These are phyloP conservation scores for Mallateleia sp. DNA, from an alignment of 2,888 invertebrate genomes.

Conservation along the genomic window DNA sequence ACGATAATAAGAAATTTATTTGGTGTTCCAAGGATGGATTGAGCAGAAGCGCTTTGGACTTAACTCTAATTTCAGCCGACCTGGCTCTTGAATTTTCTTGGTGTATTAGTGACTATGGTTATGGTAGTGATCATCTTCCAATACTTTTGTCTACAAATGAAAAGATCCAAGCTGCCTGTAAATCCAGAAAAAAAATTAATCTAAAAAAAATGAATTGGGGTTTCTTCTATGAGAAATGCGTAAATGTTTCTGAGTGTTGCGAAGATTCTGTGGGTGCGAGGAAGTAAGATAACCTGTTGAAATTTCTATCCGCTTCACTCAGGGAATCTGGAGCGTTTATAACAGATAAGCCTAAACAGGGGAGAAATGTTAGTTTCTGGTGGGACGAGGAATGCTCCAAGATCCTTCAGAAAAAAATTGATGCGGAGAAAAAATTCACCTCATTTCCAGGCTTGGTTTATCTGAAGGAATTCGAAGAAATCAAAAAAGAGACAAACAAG, in stretches of 20 bases:
- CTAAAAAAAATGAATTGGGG: conserved; percentile 15
- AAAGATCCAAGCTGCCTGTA: not conserved
- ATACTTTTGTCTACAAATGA: not conserved
- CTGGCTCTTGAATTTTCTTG: not conserved
- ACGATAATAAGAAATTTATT: not conserved
- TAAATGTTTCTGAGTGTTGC: too few relatives aligned
- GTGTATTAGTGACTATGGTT: conserved; percentile 15
- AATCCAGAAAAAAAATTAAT: not conserved
- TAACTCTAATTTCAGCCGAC: conserved; percentile 16
- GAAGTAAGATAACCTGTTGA: too few relatives aligned
- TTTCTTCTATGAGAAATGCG: too few relatives aligned
- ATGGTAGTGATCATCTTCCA: conserved; percentile 42
- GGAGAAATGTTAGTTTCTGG: too few relatives aligned
- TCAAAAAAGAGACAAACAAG: conserved; percentile 37
- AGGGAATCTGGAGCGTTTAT: too few relatives aligned
- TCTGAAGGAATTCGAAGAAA: too few relatives aligned
- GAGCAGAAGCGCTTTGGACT: conserved; percentile 6
- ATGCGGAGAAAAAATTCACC: not conserved
- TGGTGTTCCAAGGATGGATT: conserved; percentile 29
- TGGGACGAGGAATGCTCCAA: too few relatives aligned
- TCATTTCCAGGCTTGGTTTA: too few relatives aligned
- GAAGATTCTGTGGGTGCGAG: too few relatives aligned
- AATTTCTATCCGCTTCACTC: too few relatives aligned
- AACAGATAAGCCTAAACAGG: too few relatives aligned
- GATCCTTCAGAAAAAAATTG: too few relatives aligned